These are phyloP conservation scores for Pelosia muscerda DNA, from an alignment of 2,888 invertebrate species.

Conservation along the genomic window DNA sequence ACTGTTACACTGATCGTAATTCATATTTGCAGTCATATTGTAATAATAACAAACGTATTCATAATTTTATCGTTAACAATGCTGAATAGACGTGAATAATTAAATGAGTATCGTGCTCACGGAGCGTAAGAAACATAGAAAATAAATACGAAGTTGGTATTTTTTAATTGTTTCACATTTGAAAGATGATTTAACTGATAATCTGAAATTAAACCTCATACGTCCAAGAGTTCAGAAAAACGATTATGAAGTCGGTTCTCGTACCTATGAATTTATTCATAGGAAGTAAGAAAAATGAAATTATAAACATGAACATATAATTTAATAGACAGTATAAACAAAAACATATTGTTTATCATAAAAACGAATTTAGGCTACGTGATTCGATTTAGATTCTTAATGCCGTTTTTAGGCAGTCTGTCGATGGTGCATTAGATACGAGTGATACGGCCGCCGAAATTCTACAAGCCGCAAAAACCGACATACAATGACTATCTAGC, in stretches of 20 bases:
- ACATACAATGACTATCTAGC: slow-evolving; percentile 66
- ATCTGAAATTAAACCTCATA: background rate
- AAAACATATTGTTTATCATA: slow-evolving; percentile 66
- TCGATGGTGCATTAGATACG: slow-evolving; percentile 65
- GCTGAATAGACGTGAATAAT: background rate
- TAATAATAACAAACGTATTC: slow-evolving; percentile 47
- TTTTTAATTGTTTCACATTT: background rate
- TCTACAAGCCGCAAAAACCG: slow-evolving; percentile 63
- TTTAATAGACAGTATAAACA: slow-evolving; percentile 11
- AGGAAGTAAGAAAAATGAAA: slow-evolving; percentile 8
- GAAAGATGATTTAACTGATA: background rate
- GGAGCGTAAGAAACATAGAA: background rate
- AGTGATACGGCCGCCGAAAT: slow-evolving; percentile 67
- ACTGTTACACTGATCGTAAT: slow-evolving; percentile 44
- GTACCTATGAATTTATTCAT: background rate
- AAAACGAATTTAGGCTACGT: slow-evolving; percentile 75
- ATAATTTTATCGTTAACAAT: slow-evolving; percentile 24
- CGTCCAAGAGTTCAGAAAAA: background rate
- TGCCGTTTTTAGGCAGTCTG: slow-evolving; percentile 65
- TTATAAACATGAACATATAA: background rate
- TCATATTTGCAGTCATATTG: slow-evolving; percentile 49
- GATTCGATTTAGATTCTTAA: slow-evolving; percentile 78
- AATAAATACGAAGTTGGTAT: background rate
- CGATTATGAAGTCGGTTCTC: background rate
- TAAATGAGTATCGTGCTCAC: background rate